Evolutionary conservation across 2,888 invertebrate species (phyloP).

Genomic region (Drosophila antonietae): DNA sequence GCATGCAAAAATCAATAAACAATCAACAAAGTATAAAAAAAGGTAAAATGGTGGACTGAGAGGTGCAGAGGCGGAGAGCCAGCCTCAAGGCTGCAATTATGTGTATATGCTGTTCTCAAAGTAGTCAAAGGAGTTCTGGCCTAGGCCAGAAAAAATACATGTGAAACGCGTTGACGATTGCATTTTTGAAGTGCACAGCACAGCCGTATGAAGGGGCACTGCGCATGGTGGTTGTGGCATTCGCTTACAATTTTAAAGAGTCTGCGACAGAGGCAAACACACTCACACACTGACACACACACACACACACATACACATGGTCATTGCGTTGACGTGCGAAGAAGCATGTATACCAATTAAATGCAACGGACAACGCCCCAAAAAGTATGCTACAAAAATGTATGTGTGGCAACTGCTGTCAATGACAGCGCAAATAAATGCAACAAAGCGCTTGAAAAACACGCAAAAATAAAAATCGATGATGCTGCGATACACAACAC

Average conservation of each 20-base stretch:
- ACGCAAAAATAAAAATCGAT: constrained; percentile 75
- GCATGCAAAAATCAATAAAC: constrained; percentile 69
- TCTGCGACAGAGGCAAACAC: constrained; percentile 4
- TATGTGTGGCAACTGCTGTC: constrained; percentile 66
- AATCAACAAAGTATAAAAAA: constrained; percentile 53
- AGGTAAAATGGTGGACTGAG: constrained; percentile 14
- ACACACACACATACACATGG: constrained; percentile 6
- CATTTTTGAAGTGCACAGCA: constrained; percentile 74
- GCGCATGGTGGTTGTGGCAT: constrained; percentile 5
- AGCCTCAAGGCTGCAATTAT: constrained; percentile 74
- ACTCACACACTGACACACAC: not conserved
- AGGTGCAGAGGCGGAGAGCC: constrained; percentile 3
- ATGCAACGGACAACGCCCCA: constrained; percentile 77
- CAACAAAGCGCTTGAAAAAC: constrained; percentile 73
- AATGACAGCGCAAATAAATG: constrained; percentile 76
- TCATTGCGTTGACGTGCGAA: constrained; percentile 50
- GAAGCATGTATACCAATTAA: constrained; percentile 72
- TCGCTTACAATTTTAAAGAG: constrained; percentile 33
- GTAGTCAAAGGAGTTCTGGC: constrained; percentile 63
- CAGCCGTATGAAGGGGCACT: constrained; percentile 30
- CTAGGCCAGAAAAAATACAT: constrained; percentile 27
- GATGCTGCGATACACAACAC: constrained; percentile 33
- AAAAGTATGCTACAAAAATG: constrained; percentile 58
- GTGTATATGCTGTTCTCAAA: constrained; percentile 36
- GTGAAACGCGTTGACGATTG: constrained; percentile 70